phyloP scores from a whole-genome alignment of 2,888 invertebrate species.

The Diaphora mendica region DNA sequence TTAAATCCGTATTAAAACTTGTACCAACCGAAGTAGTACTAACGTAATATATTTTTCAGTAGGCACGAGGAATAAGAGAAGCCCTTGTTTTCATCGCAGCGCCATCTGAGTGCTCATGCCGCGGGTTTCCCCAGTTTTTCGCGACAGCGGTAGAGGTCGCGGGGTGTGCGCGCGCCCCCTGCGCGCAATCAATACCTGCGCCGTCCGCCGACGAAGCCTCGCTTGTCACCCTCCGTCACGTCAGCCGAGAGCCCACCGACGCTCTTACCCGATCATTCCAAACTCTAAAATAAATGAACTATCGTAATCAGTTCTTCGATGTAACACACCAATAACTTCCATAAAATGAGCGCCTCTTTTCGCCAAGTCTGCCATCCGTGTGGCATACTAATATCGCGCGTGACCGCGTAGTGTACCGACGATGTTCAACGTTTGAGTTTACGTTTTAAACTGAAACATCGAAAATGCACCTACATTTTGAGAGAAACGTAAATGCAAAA shows the following conservation, averaged over 20 bases:
- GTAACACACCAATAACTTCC: conserved; percentile 34
- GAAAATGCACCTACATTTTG: conserved; percentile 98
- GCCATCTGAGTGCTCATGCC: conserved; percentile 72
- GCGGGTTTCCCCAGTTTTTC: conserved; percentile 67
- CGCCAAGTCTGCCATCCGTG: conserved; percentile 38
- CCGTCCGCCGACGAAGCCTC: conserved; percentile 60
- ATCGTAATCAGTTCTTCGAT: conserved; percentile 50
- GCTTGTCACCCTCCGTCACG: conserved; percentile 77
- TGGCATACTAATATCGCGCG: conserved; percentile 42
- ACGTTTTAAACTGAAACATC: conserved; percentile 50
- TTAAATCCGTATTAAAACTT: background rate
- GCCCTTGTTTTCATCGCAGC: conserved; percentile 47
- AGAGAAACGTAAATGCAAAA: conserved; percentile 96
- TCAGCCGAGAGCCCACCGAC: conserved; percentile 64
- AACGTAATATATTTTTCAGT: background rate
- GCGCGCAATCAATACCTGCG: conserved; percentile 81
- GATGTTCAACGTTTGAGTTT: conserved; percentile 55
- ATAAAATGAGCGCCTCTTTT: conserved; percentile 62
- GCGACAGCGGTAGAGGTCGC: conserved; percentile 68
- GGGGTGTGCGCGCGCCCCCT: conserved; percentile 60
- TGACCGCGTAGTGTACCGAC: conserved; percentile 49
- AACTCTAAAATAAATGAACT: conserved; percentile 44
- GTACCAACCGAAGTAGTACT: background rate
- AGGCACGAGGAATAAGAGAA: background rate
- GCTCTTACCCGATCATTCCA: conserved; percentile 47